These are phyloP conservation scores for Harmothoe impar DNA, from an alignment of 2,888 invertebrate species.

Conservation along the genomic window DNA sequence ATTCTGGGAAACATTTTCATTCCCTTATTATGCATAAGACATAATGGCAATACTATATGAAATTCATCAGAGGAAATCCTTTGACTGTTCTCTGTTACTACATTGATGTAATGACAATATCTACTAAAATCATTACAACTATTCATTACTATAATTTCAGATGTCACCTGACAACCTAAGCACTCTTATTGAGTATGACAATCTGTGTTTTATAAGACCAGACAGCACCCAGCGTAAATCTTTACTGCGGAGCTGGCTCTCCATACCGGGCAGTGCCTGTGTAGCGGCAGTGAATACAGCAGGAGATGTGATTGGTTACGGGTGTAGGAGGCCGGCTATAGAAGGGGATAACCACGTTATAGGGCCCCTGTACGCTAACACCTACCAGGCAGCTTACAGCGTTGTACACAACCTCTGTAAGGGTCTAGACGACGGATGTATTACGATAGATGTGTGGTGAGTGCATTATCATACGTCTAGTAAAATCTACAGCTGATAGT, in stretches of 20 bases:
- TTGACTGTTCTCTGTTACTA: no score
- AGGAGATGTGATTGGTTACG: slow-evolving; percentile 47
- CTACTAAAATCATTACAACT: no score
- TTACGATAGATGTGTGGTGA: no score
- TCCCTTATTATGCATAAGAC: no score
- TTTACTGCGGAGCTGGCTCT: slow-evolving; percentile 36
- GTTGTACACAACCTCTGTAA: background rate
- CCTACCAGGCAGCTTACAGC: slow-evolving; percentile 4
- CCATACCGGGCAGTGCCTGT: background rate
- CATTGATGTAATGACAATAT: no score
- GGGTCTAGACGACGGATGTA: no score
- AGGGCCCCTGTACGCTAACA: slow-evolving; percentile 65
- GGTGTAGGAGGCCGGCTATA: slow-evolving; percentile 57
- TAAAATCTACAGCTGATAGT: no score
- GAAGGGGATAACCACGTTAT: background rate
- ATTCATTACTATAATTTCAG: background rate
- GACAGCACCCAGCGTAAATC: background rate
- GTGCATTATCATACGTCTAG: no score
- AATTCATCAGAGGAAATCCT: no score
- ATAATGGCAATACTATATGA: no score
- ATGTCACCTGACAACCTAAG: no score
- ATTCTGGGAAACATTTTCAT: no score
- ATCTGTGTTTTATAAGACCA: slow-evolving; percentile 27
- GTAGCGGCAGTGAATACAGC: slow-evolving; percentile 4
- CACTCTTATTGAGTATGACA: slow-evolving; percentile 52